Percentiles rank a stretch among this genome's conserved stretches.
These are phyloP conservation scores for Chrysocyon brachyurus DNA, from an alignment of 2,797 vertebrate species.

Conservation along the genomic window DNA sequence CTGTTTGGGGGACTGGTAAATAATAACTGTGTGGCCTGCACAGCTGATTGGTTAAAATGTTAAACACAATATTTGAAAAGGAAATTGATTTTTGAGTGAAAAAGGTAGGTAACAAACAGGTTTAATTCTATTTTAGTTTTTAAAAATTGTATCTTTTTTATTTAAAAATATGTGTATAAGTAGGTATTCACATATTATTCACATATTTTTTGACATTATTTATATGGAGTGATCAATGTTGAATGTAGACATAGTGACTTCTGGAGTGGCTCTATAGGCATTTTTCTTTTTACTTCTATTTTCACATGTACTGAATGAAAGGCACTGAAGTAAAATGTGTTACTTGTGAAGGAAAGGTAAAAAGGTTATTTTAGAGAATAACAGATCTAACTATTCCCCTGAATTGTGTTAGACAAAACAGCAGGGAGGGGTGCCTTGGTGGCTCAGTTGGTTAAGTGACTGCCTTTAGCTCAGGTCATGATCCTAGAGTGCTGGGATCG, in stretches of 20 bases:
- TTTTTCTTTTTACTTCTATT: conserved; percentile 48
- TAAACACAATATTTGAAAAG: neutral
- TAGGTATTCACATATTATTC: neutral
- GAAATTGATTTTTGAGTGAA: neutral
- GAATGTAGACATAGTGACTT: neutral
- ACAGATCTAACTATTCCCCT: neutral
- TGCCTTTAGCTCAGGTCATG: no score
- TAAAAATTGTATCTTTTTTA: neutral
- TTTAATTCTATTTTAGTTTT: neutral
- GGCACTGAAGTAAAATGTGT: neutral
- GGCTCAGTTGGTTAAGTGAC: no score
- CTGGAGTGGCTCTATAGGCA: neutral
- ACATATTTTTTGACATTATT: neutral
- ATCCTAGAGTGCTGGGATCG: no score
- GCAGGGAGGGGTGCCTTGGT: no score
- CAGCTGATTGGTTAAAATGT: neutral
- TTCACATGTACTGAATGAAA: neutral
- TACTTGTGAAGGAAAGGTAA: neutral
- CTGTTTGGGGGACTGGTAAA: neutral
- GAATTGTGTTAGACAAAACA: neutral
- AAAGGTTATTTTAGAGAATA: neutral
- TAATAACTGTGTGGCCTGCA: neutral
- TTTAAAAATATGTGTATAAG: neutral
- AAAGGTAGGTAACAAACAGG: neutral
- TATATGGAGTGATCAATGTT: neutral